Evolutionary conservation across 2,797 vertebrate species (phyloP), one percentile per base, ranked within the genome.

Genomic region (Amniataba percoides): DNA sequence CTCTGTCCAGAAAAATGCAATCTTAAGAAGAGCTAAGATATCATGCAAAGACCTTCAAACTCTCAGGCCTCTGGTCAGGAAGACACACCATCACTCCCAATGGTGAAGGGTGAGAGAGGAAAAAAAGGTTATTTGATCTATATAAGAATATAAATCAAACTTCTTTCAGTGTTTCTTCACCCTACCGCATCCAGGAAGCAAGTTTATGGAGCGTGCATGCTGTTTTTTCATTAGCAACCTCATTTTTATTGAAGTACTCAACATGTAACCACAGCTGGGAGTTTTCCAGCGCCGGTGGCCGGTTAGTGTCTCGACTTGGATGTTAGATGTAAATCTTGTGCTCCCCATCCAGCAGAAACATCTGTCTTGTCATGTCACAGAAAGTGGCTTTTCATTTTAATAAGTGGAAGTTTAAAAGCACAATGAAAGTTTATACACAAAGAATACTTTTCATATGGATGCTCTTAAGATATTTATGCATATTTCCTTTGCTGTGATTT

Each of bases 331-430:
- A 61, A 79, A 84, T 70, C 78, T 72, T 19, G 0, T 23, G 69
- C 40, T 72, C 49, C 62, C 45, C 34, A 40, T 77, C 64, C 77
- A 62, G 43, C 66, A 80, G 68, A 80, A 87, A 77, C 85, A 85
- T 76, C 74, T 84, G 82, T 52, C 8, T 15, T 49, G 53, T 71
- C 66, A 53, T 21, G 4, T 71, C 63, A 52, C 13, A 21, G 51
- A 25, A 60, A 60, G 23, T 40, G 16, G n/a, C 45, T 61, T 51
- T 58, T 18, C 40, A 19, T 59, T 55, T 8, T 49, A 46, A 61
- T n/a, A 8, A 58, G 45, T 1, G 5, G 10, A 61, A 52, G 51
- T 63, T 68, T 42, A 59, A 63, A 59, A 66, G 19, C 56, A 53
- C 0, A 57, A 36, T 7, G 0, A 59, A 46, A 75, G 61, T 53